Evolutionary conservation across 2,888 invertebrate genomes (phyloP), one percentile per base, ranked within the genome.

Genomic region (Leucoma salicis): DNA sequence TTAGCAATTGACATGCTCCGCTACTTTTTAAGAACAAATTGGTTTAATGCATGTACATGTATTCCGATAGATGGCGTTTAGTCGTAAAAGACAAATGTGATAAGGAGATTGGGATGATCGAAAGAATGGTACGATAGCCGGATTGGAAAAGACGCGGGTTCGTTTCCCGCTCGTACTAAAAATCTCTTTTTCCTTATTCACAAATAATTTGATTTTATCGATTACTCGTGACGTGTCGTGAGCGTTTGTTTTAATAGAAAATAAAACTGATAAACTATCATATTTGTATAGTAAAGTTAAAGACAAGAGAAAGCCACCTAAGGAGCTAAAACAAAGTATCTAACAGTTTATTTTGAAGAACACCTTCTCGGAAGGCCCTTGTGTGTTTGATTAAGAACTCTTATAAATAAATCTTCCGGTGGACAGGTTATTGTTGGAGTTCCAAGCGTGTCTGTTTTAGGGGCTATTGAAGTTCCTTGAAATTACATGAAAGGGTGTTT

Each of bases 271-370:
- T 65, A 58, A 48, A 59, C 59, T 59, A 42, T 35, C 34, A 59
- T 73, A 68, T 73, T 76, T 68, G 66, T 60, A 51, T 57, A 61
- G 62, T 63, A 58, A 60, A 70, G 70, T 68, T 66, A 65, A 53
- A 64, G 70, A 71, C 66, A 63, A 56, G 60, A 66, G 62, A 67
- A 68, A 67, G 65, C 82, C 81, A 82, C 81, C 78, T 70, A 75
- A 75, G 81, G 78, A 82, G 83, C 68, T 73, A 77, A 86, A 83
- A 83, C 80, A 84, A 84, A 74, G 69, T 68, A 48, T 56, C 58
- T 44, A 56, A 68, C 63, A 65, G 76, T 76, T 78, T 80, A 78
- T 77, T 73, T 76, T 67, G 51, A 65, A 69, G 66, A 51, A 50
- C 59, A 63, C 62, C 66, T 82, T 82, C 83, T 78, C 24, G 63